These are phyloP conservation scores for Prochilodus magdalenae DNA, from an alignment of 2,113 vertebrate genomes.

Conservation along the genomic window DNA sequence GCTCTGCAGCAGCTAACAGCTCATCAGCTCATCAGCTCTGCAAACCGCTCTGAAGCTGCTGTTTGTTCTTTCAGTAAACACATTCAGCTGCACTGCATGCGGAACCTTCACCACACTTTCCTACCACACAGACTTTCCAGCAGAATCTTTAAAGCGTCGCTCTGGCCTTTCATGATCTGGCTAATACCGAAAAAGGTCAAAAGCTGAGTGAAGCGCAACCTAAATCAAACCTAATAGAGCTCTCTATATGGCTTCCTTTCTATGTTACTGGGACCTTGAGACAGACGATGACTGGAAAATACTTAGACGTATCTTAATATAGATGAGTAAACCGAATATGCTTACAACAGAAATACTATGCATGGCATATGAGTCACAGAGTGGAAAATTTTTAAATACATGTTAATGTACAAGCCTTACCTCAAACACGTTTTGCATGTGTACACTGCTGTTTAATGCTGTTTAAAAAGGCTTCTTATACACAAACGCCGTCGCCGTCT, in stretches of 20 bases:
- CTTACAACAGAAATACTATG: too few relatives aligned
- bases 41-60: slow-evolving; percentile 35
- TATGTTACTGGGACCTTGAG: too few relatives aligned
- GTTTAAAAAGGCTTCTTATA: too few relatives aligned
- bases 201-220: background rate
- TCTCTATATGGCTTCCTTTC: background rate
- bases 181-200: background rate
- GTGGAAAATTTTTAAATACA: too few relatives aligned
- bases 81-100: slow-evolving; percentile 10
- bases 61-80: slow-evolving; percentile 33
- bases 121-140: slow-evolving; percentile 23
- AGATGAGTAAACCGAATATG: too few relatives aligned
- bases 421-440: too few relatives aligned
- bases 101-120: slow-evolving; percentile 42
- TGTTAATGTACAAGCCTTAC: too few relatives aligned
- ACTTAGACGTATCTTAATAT: too few relatives aligned
- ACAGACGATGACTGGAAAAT: too few relatives aligned
- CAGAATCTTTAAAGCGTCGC: background rate
- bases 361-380: too few relatives aligned
- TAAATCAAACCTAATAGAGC: background rate
- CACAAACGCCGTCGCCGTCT: too few relatives aligned
- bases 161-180: background rate
- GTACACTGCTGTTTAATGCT: too few relatives aligned
- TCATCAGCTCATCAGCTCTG: slow-evolving; percentile 28
- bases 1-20: slow-evolving; percentile 38